Conservation (phyloP, 2,113 vertebrate genomes). For the Anseranas semipalmata region DNA sequence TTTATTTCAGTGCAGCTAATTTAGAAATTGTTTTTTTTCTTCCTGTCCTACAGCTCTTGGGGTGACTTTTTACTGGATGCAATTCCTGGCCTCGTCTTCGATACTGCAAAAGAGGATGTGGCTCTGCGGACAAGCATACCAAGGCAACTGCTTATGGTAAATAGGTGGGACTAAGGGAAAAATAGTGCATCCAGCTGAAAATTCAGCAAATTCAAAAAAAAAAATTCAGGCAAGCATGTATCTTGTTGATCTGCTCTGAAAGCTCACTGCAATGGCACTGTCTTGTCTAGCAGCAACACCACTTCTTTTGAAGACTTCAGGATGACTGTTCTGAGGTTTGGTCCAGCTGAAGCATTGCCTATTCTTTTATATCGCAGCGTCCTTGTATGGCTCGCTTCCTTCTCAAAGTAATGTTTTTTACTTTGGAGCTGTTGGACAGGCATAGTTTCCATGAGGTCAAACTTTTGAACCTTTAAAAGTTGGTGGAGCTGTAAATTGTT, state of each 20-base stretch:
- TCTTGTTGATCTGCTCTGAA: not conserved
- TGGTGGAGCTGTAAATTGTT: not conserved
- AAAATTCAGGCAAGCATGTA: not conserved
- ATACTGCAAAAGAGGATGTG: conserved; percentile 79
- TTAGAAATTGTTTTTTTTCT: not conserved
- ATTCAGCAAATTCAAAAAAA: too few species aligned
- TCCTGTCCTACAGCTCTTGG: conserved; percentile 83
- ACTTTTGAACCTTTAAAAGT: not conserved
- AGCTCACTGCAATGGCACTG: not conserved
- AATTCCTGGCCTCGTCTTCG: conserved; percentile 84
- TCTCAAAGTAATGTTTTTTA: not conserved
- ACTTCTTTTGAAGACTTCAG: not conserved
- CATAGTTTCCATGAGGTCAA: not conserved
- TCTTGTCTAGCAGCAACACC: not conserved
- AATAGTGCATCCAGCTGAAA: not conserved
- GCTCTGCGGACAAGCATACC: conserved; percentile 81
- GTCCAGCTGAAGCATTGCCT: not conserved
- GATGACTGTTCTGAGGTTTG: not conserved
- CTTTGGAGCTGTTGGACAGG: not conserved
- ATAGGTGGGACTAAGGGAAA: not conserved
- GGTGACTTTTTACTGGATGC: conserved; percentile 87
- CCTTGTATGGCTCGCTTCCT: not conserved
- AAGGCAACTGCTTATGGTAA: conserved; percentile 83
- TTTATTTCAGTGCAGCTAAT: not conserved
- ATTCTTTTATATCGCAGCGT: accelerated